Evolutionary conservation across 2,888 invertebrate species (phyloP).

Genomic region (Cryptocephalus moraei): DNA sequence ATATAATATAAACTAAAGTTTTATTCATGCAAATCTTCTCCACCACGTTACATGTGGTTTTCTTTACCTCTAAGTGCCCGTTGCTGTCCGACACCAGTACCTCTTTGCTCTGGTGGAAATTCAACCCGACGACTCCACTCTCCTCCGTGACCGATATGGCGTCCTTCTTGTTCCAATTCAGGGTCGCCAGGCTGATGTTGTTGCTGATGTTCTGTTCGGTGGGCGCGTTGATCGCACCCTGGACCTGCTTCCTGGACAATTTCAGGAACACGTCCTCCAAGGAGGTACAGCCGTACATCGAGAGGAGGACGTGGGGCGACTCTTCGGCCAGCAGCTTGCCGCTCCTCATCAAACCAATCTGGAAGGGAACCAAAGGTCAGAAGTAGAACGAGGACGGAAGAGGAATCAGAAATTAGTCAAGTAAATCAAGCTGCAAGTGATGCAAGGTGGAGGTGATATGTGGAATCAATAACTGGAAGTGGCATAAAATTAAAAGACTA

Average conservation of each 20-base stretch:
- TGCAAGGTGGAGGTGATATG: too few species aligned
- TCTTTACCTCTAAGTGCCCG: slow-evolving; percentile 48
- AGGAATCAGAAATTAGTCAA: too few species aligned
- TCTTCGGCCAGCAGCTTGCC: slow-evolving; percentile 86
- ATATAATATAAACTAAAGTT: too few species aligned
- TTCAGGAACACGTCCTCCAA: slow-evolving; percentile 91
- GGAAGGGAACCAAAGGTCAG: slow-evolving; percentile 12
- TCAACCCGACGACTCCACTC: slow-evolving; percentile 76
- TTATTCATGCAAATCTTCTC: too few species aligned
- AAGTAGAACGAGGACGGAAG: too few species aligned
- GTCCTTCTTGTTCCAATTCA: slow-evolving; percentile 74
- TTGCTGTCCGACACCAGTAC: slow-evolving; percentile 69
- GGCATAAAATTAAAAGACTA: too few species aligned
- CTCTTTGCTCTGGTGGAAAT: slow-evolving; percentile 88
- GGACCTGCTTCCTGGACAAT: slow-evolving; percentile 70
- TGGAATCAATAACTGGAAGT: too few species aligned
- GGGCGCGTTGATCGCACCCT: slow-evolving; percentile 32
- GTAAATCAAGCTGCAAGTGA: too few species aligned
- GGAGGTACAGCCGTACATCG: slow-evolving; percentile 73
- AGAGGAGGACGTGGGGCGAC: slow-evolving; percentile 71
- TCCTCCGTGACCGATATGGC: slow-evolving; percentile 78
- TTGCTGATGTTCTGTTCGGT: slow-evolving; percentile 56
- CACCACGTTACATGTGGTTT: too few species aligned
- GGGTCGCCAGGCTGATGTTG: slow-evolving; percentile 69
- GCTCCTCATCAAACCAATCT: slow-evolving; percentile 93